These are phyloP conservation scores for Megathymus violae DNA, from an alignment of 1,140 invertebrate species.

Conservation along the genomic window DNA sequence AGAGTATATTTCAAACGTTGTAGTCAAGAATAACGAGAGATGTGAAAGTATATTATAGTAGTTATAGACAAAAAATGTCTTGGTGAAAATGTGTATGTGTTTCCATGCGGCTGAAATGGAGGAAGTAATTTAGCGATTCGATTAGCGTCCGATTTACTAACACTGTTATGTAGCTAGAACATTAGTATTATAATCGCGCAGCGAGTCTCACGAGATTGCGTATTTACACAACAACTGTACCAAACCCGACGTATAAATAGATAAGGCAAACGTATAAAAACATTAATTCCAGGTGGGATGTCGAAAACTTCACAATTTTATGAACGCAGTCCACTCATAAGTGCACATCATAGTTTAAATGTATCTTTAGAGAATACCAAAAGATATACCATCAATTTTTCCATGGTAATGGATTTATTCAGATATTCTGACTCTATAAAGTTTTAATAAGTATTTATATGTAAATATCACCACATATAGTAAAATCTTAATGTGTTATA, in stretches of 20 bases:
- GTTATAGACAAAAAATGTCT: conserved; percentile 34
- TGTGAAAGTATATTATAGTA: conserved; percentile 31
- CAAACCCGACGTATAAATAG: conserved; percentile 42
- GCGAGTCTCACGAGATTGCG: conserved; percentile 54
- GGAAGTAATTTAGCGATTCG: conserved; percentile 67
- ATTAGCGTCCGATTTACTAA: conserved; percentile 60
- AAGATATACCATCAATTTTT: neutral
- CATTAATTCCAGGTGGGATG: conserved; percentile 6
- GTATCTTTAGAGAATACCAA: neutral
- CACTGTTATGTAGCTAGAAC: conserved; percentile 51
- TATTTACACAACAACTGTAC: conserved; percentile 56
- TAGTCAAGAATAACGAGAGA: neutral
- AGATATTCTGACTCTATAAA: too few relatives aligned
- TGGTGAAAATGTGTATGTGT: conserved; percentile 45
- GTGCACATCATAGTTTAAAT: neutral
- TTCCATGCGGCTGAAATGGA: conserved; percentile 54
- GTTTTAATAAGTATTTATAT: too few relatives aligned
- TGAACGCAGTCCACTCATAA: too few relatives aligned
- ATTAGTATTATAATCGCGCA: conserved; percentile 59
- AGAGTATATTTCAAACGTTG: neutral
- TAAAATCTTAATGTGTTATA: too few relatives aligned
- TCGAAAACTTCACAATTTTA: neutral
- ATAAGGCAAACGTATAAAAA: conserved; percentile 31
- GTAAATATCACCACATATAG: too few relatives aligned
- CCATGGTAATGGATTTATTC: neutral